phyloP scores from a whole-genome alignment of 1,140 invertebrate genomes.

The Brachionus plicatilis region DNA sequence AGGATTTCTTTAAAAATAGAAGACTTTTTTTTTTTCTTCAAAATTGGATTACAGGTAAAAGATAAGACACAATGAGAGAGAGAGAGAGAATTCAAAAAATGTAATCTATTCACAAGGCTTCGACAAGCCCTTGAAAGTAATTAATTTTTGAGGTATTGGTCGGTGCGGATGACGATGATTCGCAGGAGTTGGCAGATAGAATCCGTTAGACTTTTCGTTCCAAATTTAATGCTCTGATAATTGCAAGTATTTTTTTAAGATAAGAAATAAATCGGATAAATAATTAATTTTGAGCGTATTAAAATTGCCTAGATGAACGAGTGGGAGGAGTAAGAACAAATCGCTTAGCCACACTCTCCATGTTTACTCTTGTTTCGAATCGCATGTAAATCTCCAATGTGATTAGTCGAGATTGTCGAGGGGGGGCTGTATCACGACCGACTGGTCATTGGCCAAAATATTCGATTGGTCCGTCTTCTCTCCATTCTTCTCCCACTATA shows the following conservation, averaged over 20 bases:
- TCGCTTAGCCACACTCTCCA: background rate
- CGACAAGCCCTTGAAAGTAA: background rate
- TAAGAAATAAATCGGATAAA: conserved; percentile 30
- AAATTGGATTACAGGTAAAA: background rate
- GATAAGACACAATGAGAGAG: background rate
- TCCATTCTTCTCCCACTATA: background rate
- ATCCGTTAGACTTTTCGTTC: background rate
- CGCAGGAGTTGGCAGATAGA: conserved; percentile 8
- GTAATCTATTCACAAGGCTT: background rate
- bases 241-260: conserved; percentile 24
- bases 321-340: background rate
- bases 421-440: background rate
- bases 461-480: background rate
- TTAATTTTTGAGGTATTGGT: background rate
- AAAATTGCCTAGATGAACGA: background rate
- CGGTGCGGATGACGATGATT: background rate
- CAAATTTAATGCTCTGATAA: conserved; percentile 34
- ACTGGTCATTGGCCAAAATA: background rate
- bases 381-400: background rate
- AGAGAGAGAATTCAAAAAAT: background rate
- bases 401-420: background rate
- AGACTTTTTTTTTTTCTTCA: background rate
- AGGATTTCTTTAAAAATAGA: background rate
- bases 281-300: background rate
- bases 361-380: background rate